Conservation (phyloP, 2,113 vertebrate genomes). For the Cyprinodon brontotheroides region DNA sequence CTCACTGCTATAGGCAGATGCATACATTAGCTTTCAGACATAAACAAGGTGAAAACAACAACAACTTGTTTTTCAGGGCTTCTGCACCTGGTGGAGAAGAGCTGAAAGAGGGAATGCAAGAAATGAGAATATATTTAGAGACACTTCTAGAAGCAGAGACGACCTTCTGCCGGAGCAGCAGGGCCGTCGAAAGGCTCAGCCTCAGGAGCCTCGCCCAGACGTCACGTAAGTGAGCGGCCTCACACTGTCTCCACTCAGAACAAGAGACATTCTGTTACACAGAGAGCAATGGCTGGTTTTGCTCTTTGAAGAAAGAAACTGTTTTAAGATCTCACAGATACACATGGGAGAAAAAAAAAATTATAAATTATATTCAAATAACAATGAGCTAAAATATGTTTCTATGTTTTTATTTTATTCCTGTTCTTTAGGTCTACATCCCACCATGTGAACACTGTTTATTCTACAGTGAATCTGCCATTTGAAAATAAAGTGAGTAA, state of each 20-base stretch:
- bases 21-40: background rate
- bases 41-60: background rate
- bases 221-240: conserved; percentile 50
- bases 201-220: conserved; percentile 28
- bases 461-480: conserved; percentile 38
- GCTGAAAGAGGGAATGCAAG: conserved; percentile 4
- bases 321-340: conserved; percentile 29
- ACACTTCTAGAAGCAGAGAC: conserved; percentile 43
- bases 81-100: conserved; percentile 2
- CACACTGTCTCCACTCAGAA: background rate
- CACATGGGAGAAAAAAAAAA: background rate
- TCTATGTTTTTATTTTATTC: background rate
- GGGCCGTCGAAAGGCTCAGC: background rate
- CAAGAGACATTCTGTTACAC: conserved; percentile 18
- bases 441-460: conserved; percentile 24
- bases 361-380: background rate
- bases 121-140: background rate
- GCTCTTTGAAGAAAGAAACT: conserved; percentile 22
- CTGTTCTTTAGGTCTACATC: conserved; percentile 38
- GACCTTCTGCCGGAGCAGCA: conserved; percentile 33
- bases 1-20: background rate
- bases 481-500: conserved; percentile 37
- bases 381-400: background rate
- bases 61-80: background rate
- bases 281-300: conserved; percentile 5